Base-by-base conservation (phyloP, 2,888 invertebrate genomes). In the Acleris sparsana region DNA sequence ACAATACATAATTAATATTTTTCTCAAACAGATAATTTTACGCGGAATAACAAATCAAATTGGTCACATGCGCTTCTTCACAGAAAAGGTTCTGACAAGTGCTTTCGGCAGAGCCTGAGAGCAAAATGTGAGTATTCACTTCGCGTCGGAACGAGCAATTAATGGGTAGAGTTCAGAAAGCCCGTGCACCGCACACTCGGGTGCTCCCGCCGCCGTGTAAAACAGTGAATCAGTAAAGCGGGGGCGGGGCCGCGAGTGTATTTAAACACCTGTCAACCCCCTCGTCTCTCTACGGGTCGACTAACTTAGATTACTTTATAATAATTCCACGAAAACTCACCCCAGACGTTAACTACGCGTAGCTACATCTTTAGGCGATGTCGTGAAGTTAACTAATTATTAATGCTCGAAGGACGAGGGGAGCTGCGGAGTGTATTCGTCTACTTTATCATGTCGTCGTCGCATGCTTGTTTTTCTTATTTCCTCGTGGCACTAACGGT, bases 251-350 rank as follows among this genome's bases (percentile, higher is more conserved):
- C 80, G 75, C 77, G 79, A 75, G 82, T 87, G 84, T 86, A 87
- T 87, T 87, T 87, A 85, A 89, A 86, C 88, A 89, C 86, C 87
- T 90, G 87, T 86, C 89, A 88, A 81, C 83, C 80, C 82, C 80
- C 83, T 78, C 82, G 80, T 80, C 80, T 80, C 80, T 80, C 82
- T 77, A 76, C 80, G 83, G 82, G 77, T 84, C 83, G 84, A 70
- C 85, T 85, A 91, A 92, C 88, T 91, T 89, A 88, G 87, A 92
- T 92, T 90, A 88, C 91, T 89, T 89, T 87, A 87, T 89, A 91
- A 89, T 89, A 86, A 89, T 86, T 81, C 80, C 72, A 77, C 79
- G 80, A 83, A 85, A 86, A 85, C 83, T 84, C 81, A 83, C 82
- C 84, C 82, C 79, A 84, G 82, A 83, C 80, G 78, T 84, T 84